Percentiles rank a stretch among this genome's conserved stretches.
Evolutionary conservation across 2,888 invertebrate genomes (phyloP).

Genomic region (Dermolepida albohirtum): DNA sequence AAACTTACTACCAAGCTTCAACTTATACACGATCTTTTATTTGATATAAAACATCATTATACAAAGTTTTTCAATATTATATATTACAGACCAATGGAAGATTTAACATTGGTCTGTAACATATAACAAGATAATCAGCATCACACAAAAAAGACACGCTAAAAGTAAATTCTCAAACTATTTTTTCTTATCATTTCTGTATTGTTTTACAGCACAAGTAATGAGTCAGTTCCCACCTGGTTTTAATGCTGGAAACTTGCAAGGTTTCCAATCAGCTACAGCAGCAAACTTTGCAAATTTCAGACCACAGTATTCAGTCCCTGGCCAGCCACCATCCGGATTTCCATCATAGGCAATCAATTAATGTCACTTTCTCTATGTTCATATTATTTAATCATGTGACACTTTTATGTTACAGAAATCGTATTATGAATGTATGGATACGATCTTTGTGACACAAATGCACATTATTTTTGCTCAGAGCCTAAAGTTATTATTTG

Average conservation of each 20-base stretch:
- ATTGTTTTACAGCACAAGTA: conserved; percentile 71
- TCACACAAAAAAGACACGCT: too few species aligned
- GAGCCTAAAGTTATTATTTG: conserved; percentile 42
- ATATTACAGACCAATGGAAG: too few species aligned
- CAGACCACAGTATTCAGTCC: conserved; percentile 87
- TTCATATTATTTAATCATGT: conserved; percentile 14
- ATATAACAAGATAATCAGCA: too few species aligned
- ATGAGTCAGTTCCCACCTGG: conserved; percentile 89
- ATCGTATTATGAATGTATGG: background rate
- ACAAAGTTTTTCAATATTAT: too few species aligned
- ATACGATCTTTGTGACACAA: conserved; percentile 22
- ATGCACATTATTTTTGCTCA: conserved; percentile 44
- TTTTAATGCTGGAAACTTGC: conserved; percentile 79
- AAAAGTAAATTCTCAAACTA: too few species aligned
- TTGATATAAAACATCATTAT: too few species aligned
- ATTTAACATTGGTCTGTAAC: too few species aligned
- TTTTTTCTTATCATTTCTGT: background rate
- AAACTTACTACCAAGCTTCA: too few species aligned
- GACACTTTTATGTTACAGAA: conserved; percentile 26
- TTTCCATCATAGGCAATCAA: conserved; percentile 60
- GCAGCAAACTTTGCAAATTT: conserved; percentile 90
- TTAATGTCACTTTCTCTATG: conserved; percentile 18
- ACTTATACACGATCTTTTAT: too few species aligned
- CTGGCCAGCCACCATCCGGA: conserved; percentile 69
- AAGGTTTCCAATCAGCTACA: conserved; percentile 76